Base-by-base conservation (phyloP, 2,888 invertebrate species). In the Nesidiocoris tenuis region DNA sequence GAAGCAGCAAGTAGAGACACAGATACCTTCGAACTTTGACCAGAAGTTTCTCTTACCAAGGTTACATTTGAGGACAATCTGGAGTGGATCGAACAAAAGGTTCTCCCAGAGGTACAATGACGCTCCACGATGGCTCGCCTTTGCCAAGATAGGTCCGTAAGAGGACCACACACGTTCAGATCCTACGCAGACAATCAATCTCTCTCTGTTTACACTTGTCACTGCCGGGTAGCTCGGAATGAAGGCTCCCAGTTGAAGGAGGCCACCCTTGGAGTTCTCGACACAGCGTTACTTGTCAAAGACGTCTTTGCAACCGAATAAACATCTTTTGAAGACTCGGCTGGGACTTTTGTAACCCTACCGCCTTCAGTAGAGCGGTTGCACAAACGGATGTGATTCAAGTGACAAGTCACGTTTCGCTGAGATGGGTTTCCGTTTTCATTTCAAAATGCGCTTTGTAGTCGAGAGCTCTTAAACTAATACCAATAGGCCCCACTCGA, bases 161-260 rank as follows among this genome's bases (percentile, higher is more conserved):
- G 39, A 54, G 66, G 66, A 68, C 68, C 68, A 68, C 68, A 68
- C 68, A 22, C 68, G 57, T 24, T 57, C 39, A 19, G 56, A 55
- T 23, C 22, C 22, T 55, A 2, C 22, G 21, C 55, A 68, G 57
- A 68, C 68, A 68, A 68, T 68, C 68, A 68, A 68, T 68, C 68
- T 68, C 57, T 21, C 23, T 68, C 68, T 68, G 68, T 68, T 68
- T 68, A 68, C 68, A 68, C 68, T 68, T 68, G 68, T 68, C 68
- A 68, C 21, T 68, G 39, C 39, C 39, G 39, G 39, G 39, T 39
- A 39, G 12, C 39, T 39, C 39, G 12, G 39, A 39, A 39, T 56
- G 57, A 23, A 24, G 24, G 68, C 16, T 1, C 21, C n/a, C 17
- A 23, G 17, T 56, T 57, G 56, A 57, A 39, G 12, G 23, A 68